Base-by-base conservation (phyloP, 2,113 vertebrate genomes). In the Dasyornis broadbenti region DNA sequence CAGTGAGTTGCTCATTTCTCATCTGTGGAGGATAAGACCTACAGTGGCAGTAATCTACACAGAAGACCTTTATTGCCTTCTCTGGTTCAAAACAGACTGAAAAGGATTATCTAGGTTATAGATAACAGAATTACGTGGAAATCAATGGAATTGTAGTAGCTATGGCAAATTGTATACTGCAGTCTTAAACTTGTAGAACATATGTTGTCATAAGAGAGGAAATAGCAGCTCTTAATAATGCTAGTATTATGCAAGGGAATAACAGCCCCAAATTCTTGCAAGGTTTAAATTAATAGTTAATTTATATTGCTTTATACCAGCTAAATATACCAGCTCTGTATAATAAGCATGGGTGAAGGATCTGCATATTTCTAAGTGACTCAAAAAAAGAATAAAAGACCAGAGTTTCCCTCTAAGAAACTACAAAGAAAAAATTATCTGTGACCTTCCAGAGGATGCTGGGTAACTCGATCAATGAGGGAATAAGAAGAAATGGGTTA, bases 341-440 rank as follows among this genome's bases (percentile, higher is more conserved):
- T 54, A 71, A 68, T 27, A 73, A 49, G 13, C 64, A 47, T 45
- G 13, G 11, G 14, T 57, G 45, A 84, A 45, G 5, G 31, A 65
- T 56, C 53, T 49, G 49, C 12, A 37, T 60, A 84, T 84, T 84
- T 82, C 57, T 23, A 69, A 65, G 9, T 39, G n/a, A 56, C 12
- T 81, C 5, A 53, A 50, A 40, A 49, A 40, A 60, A 4, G 22
- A 50, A 83, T 61, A 45, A 81, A 82, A 86, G 42, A 82, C 75
- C 31, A 82, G 57, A 77, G 77, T 76, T 72, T 95, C 16, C 18
- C 45, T 87, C 63, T 31, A 81, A 85, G 66, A 82, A 92, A 90
- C 93, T 95, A 94, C 89, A 91, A 95, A 94, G 86, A 69, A 95
- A 92, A 95, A 84, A 50, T 9, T 60, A 61, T 61, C 75, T 85